phyloP scores from a whole-genome alignment of 2,888 invertebrate genomes.

The Calameuta filiformis region DNA sequence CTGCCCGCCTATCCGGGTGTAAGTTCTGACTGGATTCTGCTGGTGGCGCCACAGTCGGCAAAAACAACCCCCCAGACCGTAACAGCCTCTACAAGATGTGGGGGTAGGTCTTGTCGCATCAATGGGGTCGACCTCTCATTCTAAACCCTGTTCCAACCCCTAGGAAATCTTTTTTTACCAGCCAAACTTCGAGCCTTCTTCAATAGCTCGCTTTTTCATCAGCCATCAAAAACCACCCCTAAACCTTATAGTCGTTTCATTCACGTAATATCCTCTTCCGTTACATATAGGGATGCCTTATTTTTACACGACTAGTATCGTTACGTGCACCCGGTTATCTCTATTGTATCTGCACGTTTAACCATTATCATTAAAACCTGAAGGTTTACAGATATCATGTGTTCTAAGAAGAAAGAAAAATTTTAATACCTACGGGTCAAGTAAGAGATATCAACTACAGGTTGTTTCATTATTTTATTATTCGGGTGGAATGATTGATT shows the following conservation, averaged over 20 bases:
- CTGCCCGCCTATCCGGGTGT: slow-evolving; percentile 42
- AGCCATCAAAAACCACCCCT: neutral
- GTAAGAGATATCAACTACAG: neutral
- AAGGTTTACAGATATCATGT: neutral
- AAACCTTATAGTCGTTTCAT: neutral
- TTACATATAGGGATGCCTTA: neutral
- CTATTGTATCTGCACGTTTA: neutral
- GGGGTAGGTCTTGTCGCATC: slow-evolving; percentile 4
- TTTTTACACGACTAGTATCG: neutral
- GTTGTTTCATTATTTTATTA: neutral
- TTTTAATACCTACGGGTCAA: neutral
- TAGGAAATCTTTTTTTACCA: neutral
- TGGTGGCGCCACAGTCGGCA: slow-evolving; percentile 46
- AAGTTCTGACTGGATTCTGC: slow-evolving; percentile 31
- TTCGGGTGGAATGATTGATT: neutral
- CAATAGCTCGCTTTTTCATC: neutral
- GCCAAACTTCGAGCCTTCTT: neutral
- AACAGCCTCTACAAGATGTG: neutral
- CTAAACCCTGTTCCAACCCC: neutral
- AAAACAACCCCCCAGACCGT: slow-evolving; percentile 47
- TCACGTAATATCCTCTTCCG: neutral
- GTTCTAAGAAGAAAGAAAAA: neutral
- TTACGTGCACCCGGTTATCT: neutral
- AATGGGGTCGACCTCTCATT: neutral
- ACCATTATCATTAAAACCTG: neutral